Evolutionary conservation across 1,140 invertebrate species (phyloP), one percentile per base, ranked within the genome.

Genomic region (Globodera ellingtonae): DNA sequence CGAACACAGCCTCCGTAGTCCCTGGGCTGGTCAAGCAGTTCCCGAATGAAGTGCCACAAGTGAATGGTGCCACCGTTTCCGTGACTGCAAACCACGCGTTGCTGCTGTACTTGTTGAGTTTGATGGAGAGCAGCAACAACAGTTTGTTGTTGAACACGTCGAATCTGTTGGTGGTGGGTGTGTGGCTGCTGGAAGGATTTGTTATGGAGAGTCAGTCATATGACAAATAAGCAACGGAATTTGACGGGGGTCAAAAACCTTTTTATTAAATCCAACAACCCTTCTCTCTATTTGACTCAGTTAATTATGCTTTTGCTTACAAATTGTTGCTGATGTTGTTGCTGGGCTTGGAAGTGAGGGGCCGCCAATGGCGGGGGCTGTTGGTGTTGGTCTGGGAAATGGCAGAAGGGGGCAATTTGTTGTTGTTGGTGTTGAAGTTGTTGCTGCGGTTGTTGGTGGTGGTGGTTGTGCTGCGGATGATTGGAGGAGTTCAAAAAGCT

Each of bases 1-100:
- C 96, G 93, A 86, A 99, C 98, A 88, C 95, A 97, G 0, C 94
- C 94, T 1, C 94, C 94, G 89, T 97, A 94, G 2, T 93, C 89
- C 71, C 94, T 93, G 0, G 95, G 94, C 50, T 94, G 93, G 8
- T 93, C 92, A 0, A 99, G 91, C 13, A 99, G 92, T 90, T 99
- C 97, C 88, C 98, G 97, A 18, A 99, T 91, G 90, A 99, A 99
- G 90, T 98, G 96, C 97, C 97, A 99, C n/a, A 99, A 91, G 88
- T 98, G 96, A 84, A 99, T 98, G 88, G 97, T 89, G n/a, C 88
- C 87, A 18, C 81, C 81, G 52, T 71, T 72, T 15, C 81, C 62
- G 66, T 50, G 78, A 56, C 35, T 83, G 73, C 59, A 71, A 13
- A 50, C 35, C 8, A 44, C 47, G 18, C n/a, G 78, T 15, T 67